Base-by-base conservation (phyloP, 2,797 vertebrate species). In the Lepus oiostolus region DNA sequence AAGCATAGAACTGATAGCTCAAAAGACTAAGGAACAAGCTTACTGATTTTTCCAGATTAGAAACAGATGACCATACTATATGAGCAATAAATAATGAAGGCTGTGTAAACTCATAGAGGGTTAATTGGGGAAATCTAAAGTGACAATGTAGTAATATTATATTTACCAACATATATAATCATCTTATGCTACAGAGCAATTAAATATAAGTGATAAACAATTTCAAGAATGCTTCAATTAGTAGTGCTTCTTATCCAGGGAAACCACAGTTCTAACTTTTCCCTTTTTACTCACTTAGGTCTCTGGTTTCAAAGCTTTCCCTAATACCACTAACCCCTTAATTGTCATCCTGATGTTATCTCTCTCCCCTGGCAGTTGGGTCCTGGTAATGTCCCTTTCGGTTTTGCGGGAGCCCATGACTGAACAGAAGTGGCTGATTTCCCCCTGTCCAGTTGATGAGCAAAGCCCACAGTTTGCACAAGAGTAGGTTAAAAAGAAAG, bases 141-240 rank as follows among this genome's bases (percentile, higher is more conserved):
- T 71, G 80, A 94, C 88, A 87, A 71, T 81, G 52, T 74, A 88
- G 88, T 97, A 94, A 74, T 89, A 83, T 4, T 90, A 84, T 82
- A 96, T 70, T 94, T 93, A 91, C 80, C 65, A 84, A 88, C 70
- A 86, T 62, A 70, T n/a, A 81, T 90, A 54, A 86, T 92, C 13
- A 1, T 88, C 85, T 92, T 87, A 77, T 67, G n/a, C 54, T 93
- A 68, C 74, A 88, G 83, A 83, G 52, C 82, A 92, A 90, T 92
- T 86, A 95, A 95, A 94, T 77, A 81, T 81, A 90, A 67, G 93
- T 91, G n/a, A 90, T 70, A 94, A 95, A 92, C 58, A 87, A 91
- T 96, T 94, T 90, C 71, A 87, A 35, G 68, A 91, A 65, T 60
- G 50, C 50, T 92, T 80, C 68, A 47, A 77, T 79, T 91, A 63